Percentiles rank a stretch among this genome's conserved stretches.
These are phyloP conservation scores for Ptiloglossa arizonensis DNA, from an alignment of 1,140 invertebrate genomes.

Conservation along the genomic window DNA sequence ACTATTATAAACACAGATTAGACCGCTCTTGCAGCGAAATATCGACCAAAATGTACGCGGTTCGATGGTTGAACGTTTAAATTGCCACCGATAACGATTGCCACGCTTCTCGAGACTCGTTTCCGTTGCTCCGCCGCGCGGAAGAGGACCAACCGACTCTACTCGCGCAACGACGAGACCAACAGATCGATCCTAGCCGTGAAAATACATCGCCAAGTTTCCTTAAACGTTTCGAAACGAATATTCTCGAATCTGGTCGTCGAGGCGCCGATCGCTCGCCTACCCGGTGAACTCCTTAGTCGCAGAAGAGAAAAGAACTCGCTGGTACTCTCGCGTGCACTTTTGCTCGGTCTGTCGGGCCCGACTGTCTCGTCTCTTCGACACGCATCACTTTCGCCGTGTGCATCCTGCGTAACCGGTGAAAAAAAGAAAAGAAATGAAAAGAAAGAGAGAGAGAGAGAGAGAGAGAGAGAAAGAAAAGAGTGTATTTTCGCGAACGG, in stretches of 20 bases:
- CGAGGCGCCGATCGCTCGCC: no score
- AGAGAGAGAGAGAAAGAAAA: no score
- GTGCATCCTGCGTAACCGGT: constrained; percentile 72
- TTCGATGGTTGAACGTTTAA: background rate
- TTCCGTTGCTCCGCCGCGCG: constrained; percentile 1
- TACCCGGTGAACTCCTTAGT: constrained; percentile 26
- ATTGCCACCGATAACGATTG: background rate
- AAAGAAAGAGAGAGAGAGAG: no score
- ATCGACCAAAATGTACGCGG: constrained; percentile 8
- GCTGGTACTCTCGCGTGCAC: constrained; percentile 28
- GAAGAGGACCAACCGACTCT: no score
- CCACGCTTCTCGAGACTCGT: background rate
- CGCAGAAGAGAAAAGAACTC: constrained; percentile 36
- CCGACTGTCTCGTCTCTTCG: constrained; percentile 59
- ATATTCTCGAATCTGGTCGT: no score
- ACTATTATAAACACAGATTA: constrained; percentile 65
- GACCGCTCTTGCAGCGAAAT: constrained; percentile 10
- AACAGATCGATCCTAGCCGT: background rate
- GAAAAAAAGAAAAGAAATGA: no score
- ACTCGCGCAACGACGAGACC: background rate
- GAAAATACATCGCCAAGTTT: background rate
- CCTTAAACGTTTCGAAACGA: no score
- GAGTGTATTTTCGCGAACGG: constrained; percentile 70
- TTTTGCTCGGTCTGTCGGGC: constrained; percentile 38
- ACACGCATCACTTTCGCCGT: constrained; percentile 75